A percentile compares a stretch with the other conserved stretches of the same genome.
These are phyloP conservation scores for Plusia festucae DNA, from an alignment of 2,888 invertebrate genomes.

Conservation along the genomic window DNA sequence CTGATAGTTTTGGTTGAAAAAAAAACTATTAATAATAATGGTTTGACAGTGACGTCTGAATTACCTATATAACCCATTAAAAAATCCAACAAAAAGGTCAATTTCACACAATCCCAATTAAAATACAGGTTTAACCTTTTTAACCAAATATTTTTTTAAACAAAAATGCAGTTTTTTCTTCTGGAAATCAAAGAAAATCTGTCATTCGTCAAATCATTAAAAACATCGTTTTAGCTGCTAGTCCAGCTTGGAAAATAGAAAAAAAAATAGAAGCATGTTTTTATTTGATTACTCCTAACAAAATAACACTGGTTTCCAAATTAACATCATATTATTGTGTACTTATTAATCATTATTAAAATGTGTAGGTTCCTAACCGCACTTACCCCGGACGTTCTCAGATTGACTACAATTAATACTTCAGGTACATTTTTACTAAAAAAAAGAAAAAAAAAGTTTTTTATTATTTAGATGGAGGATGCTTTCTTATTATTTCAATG, in stretches of 20 bases:
- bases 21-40: conserved; percentile 12
- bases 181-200: neutral
- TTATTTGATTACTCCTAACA: conserved; percentile 64
- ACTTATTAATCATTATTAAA: conserved; percentile 61
- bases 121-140: too few species aligned
- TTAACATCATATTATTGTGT: conserved; percentile 56
- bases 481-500: conserved; percentile 81
- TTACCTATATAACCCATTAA: neutral
- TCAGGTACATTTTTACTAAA: conserved; percentile 84
- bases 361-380: conserved; percentile 89
- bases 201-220: conserved; percentile 41
- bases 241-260: conserved; percentile 50
- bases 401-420: conserved; percentile 88
- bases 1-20: conserved; percentile 64
- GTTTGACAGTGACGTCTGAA: conserved; percentile 29
- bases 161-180: neutral
- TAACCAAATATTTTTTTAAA: neutral
- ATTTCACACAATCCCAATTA: neutral
- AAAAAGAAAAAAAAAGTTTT: conserved; percentile 67
- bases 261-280: conserved; percentile 63
- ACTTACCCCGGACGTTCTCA: conserved; percentile 88
- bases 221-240: conserved; percentile 42
- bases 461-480: conserved; percentile 80
- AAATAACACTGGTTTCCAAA: conserved; percentile 57
- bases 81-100: neutral